Percentiles rank a stretch among this genome's conserved stretches.
Evolutionary conservation across 2,888 invertebrate species (phyloP).

Genomic region (Trachelus troglodyta): DNA sequence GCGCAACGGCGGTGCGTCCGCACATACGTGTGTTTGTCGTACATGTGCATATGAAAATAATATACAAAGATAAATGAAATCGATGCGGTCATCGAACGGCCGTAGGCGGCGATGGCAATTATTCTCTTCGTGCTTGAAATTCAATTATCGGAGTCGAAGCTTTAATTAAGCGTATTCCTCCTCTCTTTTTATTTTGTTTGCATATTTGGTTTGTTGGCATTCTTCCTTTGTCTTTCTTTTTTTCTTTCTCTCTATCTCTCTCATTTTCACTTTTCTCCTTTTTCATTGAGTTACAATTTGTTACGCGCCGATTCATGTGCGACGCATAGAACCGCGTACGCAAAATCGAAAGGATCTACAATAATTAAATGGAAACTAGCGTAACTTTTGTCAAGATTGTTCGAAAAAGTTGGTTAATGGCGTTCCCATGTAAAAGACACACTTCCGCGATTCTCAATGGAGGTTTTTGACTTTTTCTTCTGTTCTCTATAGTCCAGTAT

Average conservation of each 20-base stretch:
- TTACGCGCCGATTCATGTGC: neutral
- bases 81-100: neutral
- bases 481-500: neutral
- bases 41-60: neutral
- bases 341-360: neutral
- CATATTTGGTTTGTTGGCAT: neutral
- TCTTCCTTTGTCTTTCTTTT: neutral
- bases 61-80: neutral
- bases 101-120: neutral
- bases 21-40: neutral
- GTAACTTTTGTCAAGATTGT: slow-evolving; percentile 28
- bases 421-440: slow-evolving; percentile 9
- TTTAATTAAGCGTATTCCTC: neutral
- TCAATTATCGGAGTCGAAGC: neutral
- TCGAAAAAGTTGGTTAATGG: slow-evolving; percentile 23
- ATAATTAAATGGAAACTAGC: slow-evolving; percentile 33
- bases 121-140: neutral
- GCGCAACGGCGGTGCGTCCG: no score
- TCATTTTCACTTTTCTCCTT: neutral
- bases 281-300: neutral
- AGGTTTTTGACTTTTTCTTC: neutral
- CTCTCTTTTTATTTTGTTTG: neutral
- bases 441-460: neutral
- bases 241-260: neutral
- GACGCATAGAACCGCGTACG: neutral